phyloP scores from a whole-genome alignment of 1,140 invertebrate genomes.

The Drosophila kohkoa region DNA sequence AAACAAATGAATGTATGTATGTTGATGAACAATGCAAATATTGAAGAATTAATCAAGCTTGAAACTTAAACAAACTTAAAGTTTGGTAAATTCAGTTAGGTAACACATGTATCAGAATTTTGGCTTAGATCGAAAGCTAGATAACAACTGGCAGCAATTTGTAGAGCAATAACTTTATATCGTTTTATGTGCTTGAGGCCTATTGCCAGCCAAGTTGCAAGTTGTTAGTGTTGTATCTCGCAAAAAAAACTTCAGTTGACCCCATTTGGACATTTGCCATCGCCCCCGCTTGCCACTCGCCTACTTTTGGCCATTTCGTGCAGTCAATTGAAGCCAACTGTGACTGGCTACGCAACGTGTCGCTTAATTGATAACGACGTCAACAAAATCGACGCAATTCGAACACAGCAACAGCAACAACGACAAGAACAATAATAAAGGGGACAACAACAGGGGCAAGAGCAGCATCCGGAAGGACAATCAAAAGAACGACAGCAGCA shows the following conservation, averaged over 20 bases:
- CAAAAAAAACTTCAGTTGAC: constrained; percentile 39
- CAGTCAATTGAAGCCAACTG: constrained; percentile 74
- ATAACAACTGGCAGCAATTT: constrained; percentile 47
- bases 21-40: too few species aligned
- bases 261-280: constrained; percentile 30
- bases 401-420: constrained; percentile 38
- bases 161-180: constrained; percentile 56
- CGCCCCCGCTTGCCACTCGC: neutral
- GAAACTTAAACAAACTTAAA: too few species aligned
- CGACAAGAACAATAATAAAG: too few species aligned
- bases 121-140: neutral
- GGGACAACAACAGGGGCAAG: constrained; percentile 24
- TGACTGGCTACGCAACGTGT: constrained; percentile 73
- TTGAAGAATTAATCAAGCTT: too few species aligned
- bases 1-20: too few species aligned
- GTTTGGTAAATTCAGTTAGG: too few species aligned
- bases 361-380: constrained; percentile 80
- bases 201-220: constrained; percentile 48
- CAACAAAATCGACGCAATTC: constrained; percentile 76
- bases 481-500: constrained; percentile 43
- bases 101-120: neutral
- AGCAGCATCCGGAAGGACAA: constrained; percentile 41
- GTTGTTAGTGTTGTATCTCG: constrained; percentile 55
- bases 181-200: constrained; percentile 39
- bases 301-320: constrained; percentile 55